A percentile compares a stretch with the other conserved stretches of the same genome.
Evolutionary conservation across 2,797 vertebrate species (phyloP).

Genomic region (Halcyon badia): DNA sequence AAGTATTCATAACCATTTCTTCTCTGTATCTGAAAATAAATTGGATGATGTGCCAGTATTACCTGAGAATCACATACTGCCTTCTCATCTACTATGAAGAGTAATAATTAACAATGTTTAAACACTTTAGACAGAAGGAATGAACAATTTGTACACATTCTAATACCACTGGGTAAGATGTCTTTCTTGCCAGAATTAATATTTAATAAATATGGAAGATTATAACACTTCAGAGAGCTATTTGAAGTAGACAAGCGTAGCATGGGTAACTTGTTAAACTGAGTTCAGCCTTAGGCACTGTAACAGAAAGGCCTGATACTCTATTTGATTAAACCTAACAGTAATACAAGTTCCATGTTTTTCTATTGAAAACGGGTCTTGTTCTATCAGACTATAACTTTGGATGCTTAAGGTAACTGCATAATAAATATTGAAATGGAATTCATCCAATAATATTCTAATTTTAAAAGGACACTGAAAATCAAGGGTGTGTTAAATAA

Average conservation of each 20-base stretch:
- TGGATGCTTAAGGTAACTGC: neutral
- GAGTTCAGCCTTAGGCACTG: neutral
- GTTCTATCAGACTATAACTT: neutral
- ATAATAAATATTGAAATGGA: neutral
- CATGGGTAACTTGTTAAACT: neutral
- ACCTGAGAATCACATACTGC: neutral
- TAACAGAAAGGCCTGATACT: neutral
- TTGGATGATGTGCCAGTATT: neutral
- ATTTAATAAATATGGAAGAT: neutral
- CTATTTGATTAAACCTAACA: neutral
- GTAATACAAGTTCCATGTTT: neutral
- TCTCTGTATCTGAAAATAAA: neutral
- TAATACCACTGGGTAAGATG: neutral
- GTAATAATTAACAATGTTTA: neutral
- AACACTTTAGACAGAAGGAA: neutral
- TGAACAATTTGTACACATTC: neutral
- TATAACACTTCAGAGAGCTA: neutral
- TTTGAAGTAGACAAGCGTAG: neutral
- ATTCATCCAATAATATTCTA: neutral
- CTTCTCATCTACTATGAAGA: neutral
- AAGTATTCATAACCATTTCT: neutral
- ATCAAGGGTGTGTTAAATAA: neutral
- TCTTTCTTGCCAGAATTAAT: constrained; percentile 3
- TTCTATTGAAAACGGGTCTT: neutral
- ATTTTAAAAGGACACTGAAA: neutral